These are phyloP conservation scores for Schrankia costaestrigalis DNA, from an alignment of 2,888 invertebrate species.

Conservation along the genomic window DNA sequence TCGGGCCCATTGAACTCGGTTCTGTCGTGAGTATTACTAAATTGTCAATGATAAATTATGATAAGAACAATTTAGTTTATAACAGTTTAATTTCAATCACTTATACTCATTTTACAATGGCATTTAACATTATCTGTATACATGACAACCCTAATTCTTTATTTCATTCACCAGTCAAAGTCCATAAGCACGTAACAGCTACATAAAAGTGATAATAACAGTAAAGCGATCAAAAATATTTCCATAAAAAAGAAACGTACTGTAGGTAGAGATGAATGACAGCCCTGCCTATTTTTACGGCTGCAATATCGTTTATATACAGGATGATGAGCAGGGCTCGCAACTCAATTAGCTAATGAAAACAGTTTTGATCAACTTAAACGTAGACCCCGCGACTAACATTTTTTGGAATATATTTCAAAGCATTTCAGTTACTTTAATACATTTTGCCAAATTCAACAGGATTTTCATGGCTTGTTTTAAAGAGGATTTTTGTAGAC, in stretches of 20 bases:
- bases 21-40: too few species aligned
- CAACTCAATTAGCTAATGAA: constrained; percentile 77
- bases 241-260: constrained; percentile 5
- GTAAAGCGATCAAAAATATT: constrained; percentile 10
- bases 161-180: too few species aligned
- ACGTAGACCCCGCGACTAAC: constrained; percentile 29
- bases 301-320: constrained; percentile 52
- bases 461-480: too few species aligned
- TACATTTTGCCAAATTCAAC: constrained; percentile 6
- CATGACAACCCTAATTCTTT: constrained; percentile 1
- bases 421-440: constrained; percentile 4
- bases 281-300: constrained; percentile 47
- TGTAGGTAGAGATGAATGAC: constrained; percentile 14
- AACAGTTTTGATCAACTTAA: constrained; percentile 59
- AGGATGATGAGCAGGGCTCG: constrained; percentile 44
- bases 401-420: constrained; percentile 28
- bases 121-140: too few species aligned
- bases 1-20: too few species aligned
- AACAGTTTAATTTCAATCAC: not conserved
- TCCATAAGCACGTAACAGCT: constrained; percentile 2
- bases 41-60: too few species aligned
- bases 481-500: too few species aligned
- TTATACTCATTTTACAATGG: not conserved
- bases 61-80: not conserved
- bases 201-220: constrained; percentile 8